A percentile compares a stretch with the other conserved stretches of the same genome.
These are phyloP conservation scores for Elymnias hypermnestra DNA, from an alignment of 1,140 invertebrate species.

Conservation along the genomic window DNA sequence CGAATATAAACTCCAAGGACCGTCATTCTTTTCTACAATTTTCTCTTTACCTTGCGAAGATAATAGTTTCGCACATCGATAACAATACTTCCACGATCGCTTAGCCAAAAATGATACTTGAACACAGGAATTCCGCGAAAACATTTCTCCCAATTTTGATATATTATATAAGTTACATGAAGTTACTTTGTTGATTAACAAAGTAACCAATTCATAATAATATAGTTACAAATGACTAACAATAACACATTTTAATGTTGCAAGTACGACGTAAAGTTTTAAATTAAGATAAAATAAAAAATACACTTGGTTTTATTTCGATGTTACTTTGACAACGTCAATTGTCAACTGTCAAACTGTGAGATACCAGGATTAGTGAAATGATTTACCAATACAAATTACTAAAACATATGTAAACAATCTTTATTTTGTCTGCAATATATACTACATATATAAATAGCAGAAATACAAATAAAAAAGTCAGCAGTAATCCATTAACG, in stretches of 20 bases:
- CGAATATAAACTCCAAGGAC: conserved; percentile 75
- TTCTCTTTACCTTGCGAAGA: conserved; percentile 44
- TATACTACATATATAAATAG: too few species aligned
- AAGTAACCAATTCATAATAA: background rate
- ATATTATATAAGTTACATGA: conserved; percentile 6
- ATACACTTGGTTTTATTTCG: conserved; percentile 16
- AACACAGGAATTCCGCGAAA: conserved; percentile 31
- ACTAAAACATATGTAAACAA: too few species aligned
- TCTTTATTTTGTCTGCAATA: too few species aligned
- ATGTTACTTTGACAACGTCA: background rate
- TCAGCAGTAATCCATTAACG: too few species aligned
- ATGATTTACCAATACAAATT: background rate
- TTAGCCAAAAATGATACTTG: conserved; percentile 37
- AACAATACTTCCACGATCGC: conserved; percentile 33
- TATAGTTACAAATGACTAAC: background rate
- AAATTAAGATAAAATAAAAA: conserved; percentile 7
- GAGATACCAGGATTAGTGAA: background rate
- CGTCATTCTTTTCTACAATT: conserved; percentile 29
- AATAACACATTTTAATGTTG: background rate
- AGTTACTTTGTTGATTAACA: background rate
- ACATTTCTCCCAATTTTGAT: conserved; percentile 35
- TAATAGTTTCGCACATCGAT: conserved; percentile 42
- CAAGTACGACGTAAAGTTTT: background rate
- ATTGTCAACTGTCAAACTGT: background rate
- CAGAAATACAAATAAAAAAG: too few species aligned